Percentiles rank a stretch among this genome's conserved stretches.
phyloP scores from a whole-genome alignment of 92 coral and sea anemone species.

The Isaurus tuberculatus region DNA sequence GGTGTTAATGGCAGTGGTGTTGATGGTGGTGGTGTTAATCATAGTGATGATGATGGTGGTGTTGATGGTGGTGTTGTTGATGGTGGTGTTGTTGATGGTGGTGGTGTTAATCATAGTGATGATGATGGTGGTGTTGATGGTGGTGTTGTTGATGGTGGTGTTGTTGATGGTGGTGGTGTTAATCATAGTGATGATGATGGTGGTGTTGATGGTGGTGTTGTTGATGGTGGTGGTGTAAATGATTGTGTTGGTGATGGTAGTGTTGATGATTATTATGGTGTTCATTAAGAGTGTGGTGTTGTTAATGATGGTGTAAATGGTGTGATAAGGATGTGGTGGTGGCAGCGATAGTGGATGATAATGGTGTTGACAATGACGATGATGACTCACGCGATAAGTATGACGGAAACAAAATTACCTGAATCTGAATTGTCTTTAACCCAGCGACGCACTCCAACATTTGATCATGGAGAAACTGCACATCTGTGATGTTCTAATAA shows the following conservation, averaged over 20 bases:
- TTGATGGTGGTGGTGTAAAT: neutral
- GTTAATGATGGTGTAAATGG: too few species aligned
- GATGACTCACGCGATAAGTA: neutral
- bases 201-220: too few species aligned
- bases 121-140: neutral
- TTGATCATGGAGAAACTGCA: constrained; percentile 39
- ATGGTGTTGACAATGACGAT: neutral
- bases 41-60: too few species aligned
- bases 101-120: too few species aligned
- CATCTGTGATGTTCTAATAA: constrained; percentile 24
- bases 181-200: neutral
- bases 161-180: too few species aligned
- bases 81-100: too few species aligned
- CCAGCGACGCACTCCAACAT: constrained; percentile 43
- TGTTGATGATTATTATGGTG: neutral
- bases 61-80: too few species aligned
- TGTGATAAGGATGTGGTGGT: neutral
- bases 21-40: too few species aligned
- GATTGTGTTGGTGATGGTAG: too few species aligned
- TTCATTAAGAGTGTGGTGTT: too few species aligned
- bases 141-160: too few species aligned
- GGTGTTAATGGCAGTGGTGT: too few species aligned
- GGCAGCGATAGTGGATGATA: neutral
- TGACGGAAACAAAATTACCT: constrained; percentile 1
- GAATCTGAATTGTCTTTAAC: constrained; percentile 35